Conservation (phyloP, 2,888 invertebrate genomes). For the Nematopogon swammerdamellus region DNA sequence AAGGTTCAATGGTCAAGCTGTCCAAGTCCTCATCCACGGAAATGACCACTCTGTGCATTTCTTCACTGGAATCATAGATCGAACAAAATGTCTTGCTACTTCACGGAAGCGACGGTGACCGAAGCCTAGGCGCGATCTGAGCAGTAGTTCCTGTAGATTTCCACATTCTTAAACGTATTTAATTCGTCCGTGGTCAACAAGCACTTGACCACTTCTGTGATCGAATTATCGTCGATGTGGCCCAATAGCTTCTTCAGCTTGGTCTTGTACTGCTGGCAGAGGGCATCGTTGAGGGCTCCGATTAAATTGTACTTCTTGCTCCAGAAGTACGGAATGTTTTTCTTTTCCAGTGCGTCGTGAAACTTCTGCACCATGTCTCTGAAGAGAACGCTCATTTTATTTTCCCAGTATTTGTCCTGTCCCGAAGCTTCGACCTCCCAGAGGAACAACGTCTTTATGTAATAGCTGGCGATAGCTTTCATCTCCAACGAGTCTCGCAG, state of each 20-base stretch:
- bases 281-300: conserved; percentile 23
- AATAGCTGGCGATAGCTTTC: conserved; percentile 51
- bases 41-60: too few species aligned
- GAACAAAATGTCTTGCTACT: too few species aligned
- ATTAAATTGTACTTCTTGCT: conserved; percentile 32
- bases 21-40: too few species aligned
- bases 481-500: conserved; percentile 40
- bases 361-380: conserved; percentile 31
- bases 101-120: too few species aligned
- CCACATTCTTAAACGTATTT: conserved; percentile 12
- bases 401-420: conserved; percentile 32
- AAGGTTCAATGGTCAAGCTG: too few species aligned
- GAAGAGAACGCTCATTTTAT: conserved; percentile 26
- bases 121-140: too few species aligned
- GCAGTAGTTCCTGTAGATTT: neutral
- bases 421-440: conserved; percentile 28
- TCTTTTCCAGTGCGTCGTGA: conserved; percentile 21
- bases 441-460: conserved; percentile 54
- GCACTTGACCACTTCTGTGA: conserved; percentile 21
- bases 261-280: conserved; percentile 26
- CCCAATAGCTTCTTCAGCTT: conserved; percentile 32
- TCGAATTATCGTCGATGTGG: conserved; percentile 28
- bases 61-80: too few species aligned
- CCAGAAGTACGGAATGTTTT: conserved; percentile 37
- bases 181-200: conserved; percentile 27